Conservation (phyloP, 2,797 vertebrate genomes). For the Holocentrus rufus region DNA sequence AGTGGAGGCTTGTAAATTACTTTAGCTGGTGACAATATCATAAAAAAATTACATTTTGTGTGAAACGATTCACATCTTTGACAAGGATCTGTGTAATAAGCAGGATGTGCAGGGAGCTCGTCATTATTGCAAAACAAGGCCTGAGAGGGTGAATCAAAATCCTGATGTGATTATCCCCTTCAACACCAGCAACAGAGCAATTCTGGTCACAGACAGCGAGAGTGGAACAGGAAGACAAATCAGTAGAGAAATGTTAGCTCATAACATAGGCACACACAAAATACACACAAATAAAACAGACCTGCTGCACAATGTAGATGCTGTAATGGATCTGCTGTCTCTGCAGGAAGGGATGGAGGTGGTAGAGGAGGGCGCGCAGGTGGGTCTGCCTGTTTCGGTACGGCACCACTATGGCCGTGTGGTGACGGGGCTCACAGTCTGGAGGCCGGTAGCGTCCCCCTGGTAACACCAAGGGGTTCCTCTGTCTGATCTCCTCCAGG, state of each 20-base stretch:
- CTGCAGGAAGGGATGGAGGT: constrained; percentile 96
- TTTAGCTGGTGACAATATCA: too few relatives aligned
- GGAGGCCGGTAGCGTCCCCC: constrained; percentile 90
- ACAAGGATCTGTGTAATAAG: too few relatives aligned
- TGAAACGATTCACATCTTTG: too few relatives aligned
- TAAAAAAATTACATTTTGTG: too few relatives aligned
- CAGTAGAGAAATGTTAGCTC: not conserved
- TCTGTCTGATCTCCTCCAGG: constrained; percentile 86
- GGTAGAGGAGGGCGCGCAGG: constrained; percentile 92
- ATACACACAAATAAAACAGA: constrained; percentile 56
- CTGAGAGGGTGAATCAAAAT: too few relatives aligned
- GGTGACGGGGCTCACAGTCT: constrained; percentile 87
- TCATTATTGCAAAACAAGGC: too few relatives aligned
- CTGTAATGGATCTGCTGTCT: constrained; percentile 95
- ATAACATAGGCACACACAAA: not conserved
- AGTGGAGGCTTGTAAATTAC: too few relatives aligned
- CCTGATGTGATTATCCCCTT: too few relatives aligned
- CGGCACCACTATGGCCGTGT: constrained; percentile 92
- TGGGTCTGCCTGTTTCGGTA: constrained; percentile 92
- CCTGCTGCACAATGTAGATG: constrained; percentile 99
- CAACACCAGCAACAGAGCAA: too few relatives aligned
- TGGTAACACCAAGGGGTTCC: constrained; percentile 86
- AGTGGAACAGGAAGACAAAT: not conserved
- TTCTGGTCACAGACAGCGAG: too few relatives aligned
- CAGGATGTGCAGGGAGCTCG: too few relatives aligned